phyloP scores from a whole-genome alignment of 2,113 vertebrate genomes.

The Pseudonaja textilis region DNA sequence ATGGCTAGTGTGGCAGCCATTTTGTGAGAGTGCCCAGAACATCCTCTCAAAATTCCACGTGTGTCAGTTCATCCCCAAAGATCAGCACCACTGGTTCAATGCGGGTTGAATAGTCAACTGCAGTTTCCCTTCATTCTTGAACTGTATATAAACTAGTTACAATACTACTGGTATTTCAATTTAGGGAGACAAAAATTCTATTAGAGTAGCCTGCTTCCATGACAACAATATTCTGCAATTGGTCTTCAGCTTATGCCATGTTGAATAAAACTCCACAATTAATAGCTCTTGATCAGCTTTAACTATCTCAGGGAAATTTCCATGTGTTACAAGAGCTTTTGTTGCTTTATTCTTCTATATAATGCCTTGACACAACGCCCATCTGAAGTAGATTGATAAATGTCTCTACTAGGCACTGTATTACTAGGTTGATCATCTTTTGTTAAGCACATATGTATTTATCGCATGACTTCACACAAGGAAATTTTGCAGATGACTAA shows the following conservation, averaged over 20 bases:
- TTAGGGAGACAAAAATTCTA: not conserved
- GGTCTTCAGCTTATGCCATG: not conserved
- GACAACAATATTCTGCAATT: constrained; percentile 4
- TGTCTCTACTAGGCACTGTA: not conserved
- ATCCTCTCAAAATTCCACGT: not conserved
- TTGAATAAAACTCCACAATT: constrained; percentile 7
- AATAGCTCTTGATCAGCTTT: not conserved
- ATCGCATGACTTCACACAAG: not conserved
- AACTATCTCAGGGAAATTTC: not conserved
- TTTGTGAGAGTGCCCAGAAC: not conserved
- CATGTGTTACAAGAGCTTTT: not conserved
- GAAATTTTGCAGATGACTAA: not conserved
- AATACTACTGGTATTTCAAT: not conserved
- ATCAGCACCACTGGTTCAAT: not conserved
- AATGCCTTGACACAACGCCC: not conserved
- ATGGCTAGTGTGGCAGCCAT: not conserved
- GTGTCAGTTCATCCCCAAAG: not conserved
- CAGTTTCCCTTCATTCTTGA: not conserved
- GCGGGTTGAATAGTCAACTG: not conserved
- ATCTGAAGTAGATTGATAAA: not conserved
- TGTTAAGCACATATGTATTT: not conserved
- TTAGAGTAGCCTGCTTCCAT: not conserved
- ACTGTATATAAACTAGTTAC: not conserved
- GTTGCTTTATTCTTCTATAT: not conserved
- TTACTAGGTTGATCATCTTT: not conserved